Evolutionary conservation across 2,888 invertebrate genomes (phyloP), one percentile per base, ranked within the genome.

Genomic region (Drosophila melanosoma): DNA sequence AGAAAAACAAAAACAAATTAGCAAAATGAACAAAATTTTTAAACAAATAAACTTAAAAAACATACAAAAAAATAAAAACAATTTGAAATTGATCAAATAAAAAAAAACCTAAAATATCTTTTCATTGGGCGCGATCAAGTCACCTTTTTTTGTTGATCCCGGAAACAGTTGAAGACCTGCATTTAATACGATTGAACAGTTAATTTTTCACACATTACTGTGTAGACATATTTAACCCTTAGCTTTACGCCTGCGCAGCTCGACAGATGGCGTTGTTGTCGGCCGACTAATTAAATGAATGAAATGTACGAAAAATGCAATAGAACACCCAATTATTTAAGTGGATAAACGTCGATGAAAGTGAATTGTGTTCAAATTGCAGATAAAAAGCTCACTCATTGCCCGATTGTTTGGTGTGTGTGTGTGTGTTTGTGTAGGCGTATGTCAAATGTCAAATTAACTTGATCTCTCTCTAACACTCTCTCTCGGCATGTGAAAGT

Each of bases 1-100:
- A 82, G 76, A 75, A 76, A 81, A 82, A 85, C 77, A 74, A 74
- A 80, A 78, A 75, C 74, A 82, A 82, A 80, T 84, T 84, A 84
- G 84, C 87, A 84, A 84, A 83, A 89, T 86, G 85, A 87, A 88
- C 89, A 90, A 90, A 85, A 87, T 87, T 86, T 89, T 88, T 87
- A 87, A 87, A 89, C 89, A 90, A 83, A 90, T 90, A 90, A 87
- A 87, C 80, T 82, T 84, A 82, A 72, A 88, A 80, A 83, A 73
- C 74, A 77, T 58, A 57, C 56, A 61, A 71, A 66, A 71, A 65
- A 60, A 63, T 69, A 54, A 61, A 59, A 77, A 66, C 62, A 70
- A 87, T 83, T 80, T 79, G 79, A 87, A 87, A 87, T 84, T 84
- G 83, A 84, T 87, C 68, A 89, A 85, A 81, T 76, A 73, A 76